phyloP scores from a whole-genome alignment of 2,113 vertebrate genomes.

The Semnopithecus entellus region DNA sequence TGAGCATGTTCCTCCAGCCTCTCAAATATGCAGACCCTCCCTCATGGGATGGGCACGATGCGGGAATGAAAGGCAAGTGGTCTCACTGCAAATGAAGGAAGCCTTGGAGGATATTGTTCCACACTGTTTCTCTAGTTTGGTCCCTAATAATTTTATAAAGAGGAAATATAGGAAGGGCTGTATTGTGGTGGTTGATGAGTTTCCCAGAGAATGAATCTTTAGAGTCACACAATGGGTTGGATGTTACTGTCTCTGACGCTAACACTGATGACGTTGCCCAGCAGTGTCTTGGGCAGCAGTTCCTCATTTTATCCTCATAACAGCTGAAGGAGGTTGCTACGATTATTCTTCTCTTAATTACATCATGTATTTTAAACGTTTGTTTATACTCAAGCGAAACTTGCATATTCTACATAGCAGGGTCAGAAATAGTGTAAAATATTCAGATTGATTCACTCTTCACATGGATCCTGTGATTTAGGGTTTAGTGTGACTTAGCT shows the following conservation, averaged over 20 bases:
- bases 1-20: accelerated
- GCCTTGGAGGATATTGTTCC: not conserved
- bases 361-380: not conserved
- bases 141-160: too few species aligned
- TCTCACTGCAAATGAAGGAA: not conserved
- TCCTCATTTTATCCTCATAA: not conserved
- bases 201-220: not conserved
- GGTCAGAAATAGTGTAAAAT: not conserved
- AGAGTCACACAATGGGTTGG: accelerated
- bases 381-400: conserved; percentile 9
- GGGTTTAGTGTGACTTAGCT: not conserved
- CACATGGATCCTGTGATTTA: not conserved
- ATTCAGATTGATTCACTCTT: not conserved
- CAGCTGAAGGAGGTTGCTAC: not conserved
- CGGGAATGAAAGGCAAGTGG: not conserved
- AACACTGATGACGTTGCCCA: too few species aligned
- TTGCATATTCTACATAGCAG: not conserved
- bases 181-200: not conserved
- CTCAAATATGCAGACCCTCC: too few species aligned
- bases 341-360: not conserved
- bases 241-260: not conserved
- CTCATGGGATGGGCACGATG: accelerated
- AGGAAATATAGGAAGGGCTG: not conserved
- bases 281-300: accelerated
- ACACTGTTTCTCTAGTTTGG: not conserved